Percentiles rank a stretch among this genome's conserved stretches.
Conservation (phyloP, 1,140 invertebrate genomes). For the Aphis craccivora region DNA sequence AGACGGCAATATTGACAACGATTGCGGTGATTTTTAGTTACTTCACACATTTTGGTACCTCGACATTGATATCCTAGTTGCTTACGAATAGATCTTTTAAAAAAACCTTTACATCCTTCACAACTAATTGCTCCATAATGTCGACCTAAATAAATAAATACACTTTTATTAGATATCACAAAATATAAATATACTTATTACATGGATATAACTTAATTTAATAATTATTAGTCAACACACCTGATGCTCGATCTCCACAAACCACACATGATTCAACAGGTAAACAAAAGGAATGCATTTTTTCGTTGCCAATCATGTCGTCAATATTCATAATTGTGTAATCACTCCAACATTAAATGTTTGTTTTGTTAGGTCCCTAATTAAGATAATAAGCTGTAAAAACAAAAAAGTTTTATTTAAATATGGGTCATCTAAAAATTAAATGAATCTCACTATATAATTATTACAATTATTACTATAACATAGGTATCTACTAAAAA, state of each 20-base stretch:
- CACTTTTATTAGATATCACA: background rate
- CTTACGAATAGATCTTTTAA: slow-evolving; percentile 91
- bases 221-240: slow-evolving; percentile 61
- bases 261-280: slow-evolving; percentile 88
- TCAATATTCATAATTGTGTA: slow-evolving; percentile 43
- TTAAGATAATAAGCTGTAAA: slow-evolving; percentile 23
- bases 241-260: slow-evolving; percentile 90
- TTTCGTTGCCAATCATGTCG: slow-evolving; percentile 54
- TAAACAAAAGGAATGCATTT: slow-evolving; percentile 65
- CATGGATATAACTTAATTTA: background rate
- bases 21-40: slow-evolving; percentile 96
- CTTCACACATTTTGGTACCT: slow-evolving; percentile 93
- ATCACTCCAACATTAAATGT: background rate
- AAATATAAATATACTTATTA: background rate
- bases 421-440: background rate
- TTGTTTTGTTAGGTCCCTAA: background rate
- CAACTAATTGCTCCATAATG: slow-evolving; percentile 95
- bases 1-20: slow-evolving; percentile 97
- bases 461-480: background rate
- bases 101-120: slow-evolving; percentile 93
- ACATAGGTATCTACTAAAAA: background rate
- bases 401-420: background rate
- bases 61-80: slow-evolving; percentile 95
- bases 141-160: slow-evolving; percentile 68
- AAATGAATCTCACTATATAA: background rate